Conservation (phyloP, 2,113 vertebrate genomes). For the Barnardius zonarius region DNA sequence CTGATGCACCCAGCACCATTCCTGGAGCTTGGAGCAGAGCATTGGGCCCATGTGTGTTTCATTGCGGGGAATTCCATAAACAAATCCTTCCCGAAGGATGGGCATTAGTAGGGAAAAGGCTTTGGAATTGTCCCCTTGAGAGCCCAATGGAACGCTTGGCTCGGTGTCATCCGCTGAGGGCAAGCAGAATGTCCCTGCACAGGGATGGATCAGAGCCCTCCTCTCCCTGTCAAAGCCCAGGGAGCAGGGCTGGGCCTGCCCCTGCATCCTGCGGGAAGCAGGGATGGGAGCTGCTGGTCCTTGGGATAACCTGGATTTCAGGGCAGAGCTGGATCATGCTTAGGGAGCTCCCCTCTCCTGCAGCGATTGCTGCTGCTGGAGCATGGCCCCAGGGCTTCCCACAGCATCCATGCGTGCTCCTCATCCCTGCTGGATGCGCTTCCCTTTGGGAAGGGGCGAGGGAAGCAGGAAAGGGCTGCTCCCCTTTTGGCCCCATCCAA, state of each 20-base stretch:
- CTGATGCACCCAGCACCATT: neutral
- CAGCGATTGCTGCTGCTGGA: neutral
- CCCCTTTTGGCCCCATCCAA: no score
- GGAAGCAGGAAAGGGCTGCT: no score
- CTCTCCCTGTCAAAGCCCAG: neutral
- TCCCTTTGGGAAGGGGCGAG: neutral
- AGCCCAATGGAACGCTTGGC: neutral
- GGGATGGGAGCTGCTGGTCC: neutral
- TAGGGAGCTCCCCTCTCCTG: neutral
- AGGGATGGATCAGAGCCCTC: neutral
- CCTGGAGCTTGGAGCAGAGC: neutral
- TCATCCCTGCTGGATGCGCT: neutral
- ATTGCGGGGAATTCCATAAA: neutral
- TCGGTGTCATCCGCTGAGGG: fast-evolving
- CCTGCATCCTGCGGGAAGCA: fast-evolving
- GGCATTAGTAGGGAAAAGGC: neutral
- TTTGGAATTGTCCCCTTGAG: neutral
- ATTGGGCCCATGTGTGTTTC: fast-evolving
- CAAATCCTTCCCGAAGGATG: neutral
- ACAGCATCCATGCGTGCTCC: fast-evolving
- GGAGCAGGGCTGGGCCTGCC: neutral
- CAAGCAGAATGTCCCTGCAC: neutral
- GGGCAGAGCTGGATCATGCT: neutral
- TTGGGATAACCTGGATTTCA: neutral
- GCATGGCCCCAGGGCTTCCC: neutral